Evolutionary conservation across 37 sponge, comb jelly and placozoan genomes (phyloP), one percentile per base, ranked within the genome.

Genomic region (Ianthella basta): DNA sequence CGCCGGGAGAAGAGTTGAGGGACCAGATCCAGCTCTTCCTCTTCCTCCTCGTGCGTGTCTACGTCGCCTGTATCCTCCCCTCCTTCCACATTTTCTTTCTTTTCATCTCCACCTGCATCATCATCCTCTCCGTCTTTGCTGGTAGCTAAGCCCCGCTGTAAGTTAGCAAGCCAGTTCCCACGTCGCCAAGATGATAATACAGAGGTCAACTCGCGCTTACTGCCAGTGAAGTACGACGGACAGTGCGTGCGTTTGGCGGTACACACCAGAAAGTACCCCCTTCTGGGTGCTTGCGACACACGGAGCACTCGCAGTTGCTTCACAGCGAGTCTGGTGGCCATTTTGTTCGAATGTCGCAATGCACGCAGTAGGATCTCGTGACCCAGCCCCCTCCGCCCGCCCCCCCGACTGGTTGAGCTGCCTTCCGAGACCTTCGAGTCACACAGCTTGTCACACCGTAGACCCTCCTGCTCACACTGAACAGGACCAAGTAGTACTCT

Each of bases 41-140:
- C 84, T 10, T 63, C 66, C 13, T 72, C 84, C 23, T 70, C 36
- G 21, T 82, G 74, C 21, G 6, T 27, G 4, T 60, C 84, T 60
- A 5, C 83, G 1, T 59, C 36, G 37, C 12, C 5, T 10, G 27
- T 8, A 36, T 8, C 10, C 35, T 4, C 5, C 3, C 32, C 29
- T 29, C 6, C 56, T n/a, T 81, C 82, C 27, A 19, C 61, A n/a
- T n/a, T n/a, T 1, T n/a, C 60, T 8, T 81, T 27, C 21, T 19
- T 27, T 18, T 24, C 39, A 12, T 81, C 82, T 34, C 40, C n/a
- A 57, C 25, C 39, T 0, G 56, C 61, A 19, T 81, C 82, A 14
- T 14, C 63, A 59, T 81, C 65, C 32, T 59, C 59, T 24, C 60
- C 59, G n/a, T 55, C 30, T 18, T 23, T 37, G 25, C 82, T 35